Percentiles rank a stretch among this genome's conserved stretches.
phyloP scores from a whole-genome alignment of 2,888 invertebrate species.

The Leptura quadrifasciata region DNA sequence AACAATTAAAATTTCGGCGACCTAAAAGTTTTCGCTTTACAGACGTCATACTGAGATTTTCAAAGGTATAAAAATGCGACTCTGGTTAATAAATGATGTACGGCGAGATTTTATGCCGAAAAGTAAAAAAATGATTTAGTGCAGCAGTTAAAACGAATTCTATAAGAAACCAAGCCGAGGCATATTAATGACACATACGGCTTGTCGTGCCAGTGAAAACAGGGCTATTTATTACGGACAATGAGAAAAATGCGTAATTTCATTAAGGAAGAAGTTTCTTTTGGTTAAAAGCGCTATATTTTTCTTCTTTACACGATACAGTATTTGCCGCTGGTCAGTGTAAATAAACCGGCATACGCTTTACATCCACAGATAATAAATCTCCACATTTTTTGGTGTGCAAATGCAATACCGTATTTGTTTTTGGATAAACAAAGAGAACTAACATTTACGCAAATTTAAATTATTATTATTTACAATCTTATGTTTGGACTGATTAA shows the following conservation, averaged over 20 bases:
- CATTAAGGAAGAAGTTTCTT: slow-evolving; percentile 50
- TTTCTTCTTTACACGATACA: slow-evolving; percentile 24
- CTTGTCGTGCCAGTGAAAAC: slow-evolving; percentile 23
- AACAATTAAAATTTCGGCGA: slow-evolving; percentile 57
- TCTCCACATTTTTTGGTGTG: background rate
- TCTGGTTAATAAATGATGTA: slow-evolving; percentile 51
- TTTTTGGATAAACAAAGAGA: background rate
- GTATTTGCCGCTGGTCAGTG: background rate
- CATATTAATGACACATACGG: slow-evolving; percentile 31
- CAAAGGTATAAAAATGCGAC: slow-evolving; percentile 33
- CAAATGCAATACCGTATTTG: background rate
- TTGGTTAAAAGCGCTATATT: slow-evolving; percentile 25
- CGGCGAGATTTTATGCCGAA: slow-evolving; percentile 48
- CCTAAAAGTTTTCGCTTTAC: slow-evolving; percentile 43
- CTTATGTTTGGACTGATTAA: background rate
- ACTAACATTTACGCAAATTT: background rate
- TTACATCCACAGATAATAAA: slow-evolving; percentile 11
- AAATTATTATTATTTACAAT: background rate
- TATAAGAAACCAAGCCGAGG: slow-evolving; percentile 19
- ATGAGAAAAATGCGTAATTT: slow-evolving; percentile 51
- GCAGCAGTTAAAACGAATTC: slow-evolving; percentile 34
- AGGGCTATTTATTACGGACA: slow-evolving; percentile 36
- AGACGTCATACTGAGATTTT: slow-evolving; percentile 42
- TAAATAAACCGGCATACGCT: slow-evolving; percentile 24
- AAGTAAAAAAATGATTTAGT: slow-evolving; percentile 56